Conservation (phyloP, 2,888 invertebrate species). For the Eueremaeus valkanovi region DNA sequence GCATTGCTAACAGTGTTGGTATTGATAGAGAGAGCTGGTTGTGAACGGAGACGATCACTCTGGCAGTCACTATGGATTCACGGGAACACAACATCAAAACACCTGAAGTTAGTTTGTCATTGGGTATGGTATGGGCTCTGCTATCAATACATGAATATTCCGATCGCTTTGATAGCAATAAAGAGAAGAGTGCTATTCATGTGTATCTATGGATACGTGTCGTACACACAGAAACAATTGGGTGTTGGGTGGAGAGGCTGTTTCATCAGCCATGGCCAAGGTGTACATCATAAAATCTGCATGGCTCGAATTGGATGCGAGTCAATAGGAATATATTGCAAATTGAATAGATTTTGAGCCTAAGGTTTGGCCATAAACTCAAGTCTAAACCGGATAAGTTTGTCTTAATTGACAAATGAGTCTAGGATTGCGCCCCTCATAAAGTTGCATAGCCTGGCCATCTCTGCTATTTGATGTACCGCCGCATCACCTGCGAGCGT, state of each 20-base stretch:
- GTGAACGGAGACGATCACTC: slow-evolving; percentile 14
- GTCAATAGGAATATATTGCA: too few relatives aligned
- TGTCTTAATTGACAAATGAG: too few relatives aligned
- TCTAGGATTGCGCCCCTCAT: too few relatives aligned
- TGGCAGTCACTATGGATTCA: slow-evolving; percentile 30
- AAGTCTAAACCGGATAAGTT: too few relatives aligned
- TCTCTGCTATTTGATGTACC: slow-evolving; percentile 34
- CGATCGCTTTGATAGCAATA: slow-evolving; percentile 17
- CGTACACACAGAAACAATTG: slow-evolving; percentile 28
- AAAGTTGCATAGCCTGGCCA: too few relatives aligned
- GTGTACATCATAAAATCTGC: too few relatives aligned
- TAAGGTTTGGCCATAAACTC: too few relatives aligned
- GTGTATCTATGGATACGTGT: slow-evolving; percentile 6
- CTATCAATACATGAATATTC: slow-evolving; percentile 22
- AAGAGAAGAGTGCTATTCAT: slow-evolving; percentile 28
- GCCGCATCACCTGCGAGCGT: slow-evolving; percentile 13
- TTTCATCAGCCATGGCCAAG: too few relatives aligned
- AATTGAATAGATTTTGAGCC: too few relatives aligned
- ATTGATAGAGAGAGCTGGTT: slow-evolving; percentile 12
- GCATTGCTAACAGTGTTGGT: too few relatives aligned
- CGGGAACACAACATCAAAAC: slow-evolving; percentile 32
- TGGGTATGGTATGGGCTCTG: slow-evolving; percentile 10
- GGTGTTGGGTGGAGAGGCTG: too few relatives aligned
- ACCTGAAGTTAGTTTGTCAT: slow-evolving; percentile 34
- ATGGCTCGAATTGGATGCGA: too few relatives aligned